Evolutionary conservation across 2,888 invertebrate genomes (phyloP), one percentile per base, ranked within the genome.

Genomic region (Hydropsyche betteni): DNA sequence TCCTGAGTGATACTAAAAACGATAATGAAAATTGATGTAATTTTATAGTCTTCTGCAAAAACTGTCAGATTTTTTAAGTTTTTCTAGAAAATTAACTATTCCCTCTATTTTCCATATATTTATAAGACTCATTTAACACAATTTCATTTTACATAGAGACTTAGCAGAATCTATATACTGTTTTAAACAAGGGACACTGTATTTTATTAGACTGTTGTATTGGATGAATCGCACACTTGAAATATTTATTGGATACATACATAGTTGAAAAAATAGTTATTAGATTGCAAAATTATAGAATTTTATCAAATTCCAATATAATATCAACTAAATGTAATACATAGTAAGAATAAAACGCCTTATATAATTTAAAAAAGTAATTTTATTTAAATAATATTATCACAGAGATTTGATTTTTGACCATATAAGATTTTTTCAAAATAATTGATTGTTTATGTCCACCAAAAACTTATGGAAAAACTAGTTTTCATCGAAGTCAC

Each of bases 391-490:
- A 2, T 4, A 44, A 8, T 44, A 1, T 8, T 44, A 44, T 10
- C 6, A 44, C 44, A 24, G 24, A 2, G 24, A 24, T 24, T 24
- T 24, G 1, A 24, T 24, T 24, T 24, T 24, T 24, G 1, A 24
- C 24, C 24, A 24, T 24, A 24, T 24, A 24, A 1, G 2, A 24
- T 2, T 68, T 68, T 5, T n/a, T 68, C n/a, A 34, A 8, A 36
- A 44, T 68, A 68, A 68, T 77, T 75, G 74, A 58, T 69, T 61
- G 68, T 77, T 68, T 75, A 74, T 69, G 44, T 86, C 95, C 96
- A 99, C 99, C 99, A 99, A 87, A 98, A 99, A 84, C 97, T 98
- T 0, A 99, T 94, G 14, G 98, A 98, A 84, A 98, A 97, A 84
- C 98, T 98, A 55, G 93, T 89, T 52, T 93, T 91, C 61, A 97